These are phyloP conservation scores for Ectemnius continuus DNA, from an alignment of 2,888 invertebrate species.

Conservation along the genomic window DNA sequence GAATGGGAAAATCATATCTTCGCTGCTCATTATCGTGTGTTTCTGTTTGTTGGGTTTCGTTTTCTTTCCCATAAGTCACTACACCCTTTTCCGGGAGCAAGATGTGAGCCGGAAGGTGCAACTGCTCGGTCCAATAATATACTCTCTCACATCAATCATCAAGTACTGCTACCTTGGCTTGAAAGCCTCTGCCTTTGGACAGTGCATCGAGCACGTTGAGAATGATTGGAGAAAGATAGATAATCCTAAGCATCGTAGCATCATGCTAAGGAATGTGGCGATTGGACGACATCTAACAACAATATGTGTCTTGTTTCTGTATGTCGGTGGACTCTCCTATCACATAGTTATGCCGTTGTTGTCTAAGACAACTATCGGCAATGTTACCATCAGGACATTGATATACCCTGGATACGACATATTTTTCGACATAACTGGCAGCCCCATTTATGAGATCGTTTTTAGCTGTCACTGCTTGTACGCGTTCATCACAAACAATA, in stretches of 20 bases:
- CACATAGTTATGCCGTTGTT: conserved; percentile 40
- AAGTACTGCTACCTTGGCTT: conserved; percentile 41
- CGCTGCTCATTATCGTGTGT: conserved; percentile 11
- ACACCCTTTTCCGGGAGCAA: conserved; percentile 14
- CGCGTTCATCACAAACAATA: conserved; percentile 39
- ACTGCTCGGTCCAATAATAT: conserved; percentile 56
- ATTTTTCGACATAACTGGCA: conserved; percentile 42
- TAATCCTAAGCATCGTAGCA: conserved; percentile 22
- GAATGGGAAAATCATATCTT: neutral
- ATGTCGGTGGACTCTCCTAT: conserved; percentile 48
- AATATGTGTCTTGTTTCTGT: conserved; percentile 47
- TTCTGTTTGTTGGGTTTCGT: conserved; percentile 25
- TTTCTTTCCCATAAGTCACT: conserved; percentile 38
- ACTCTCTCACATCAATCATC: conserved; percentile 35
- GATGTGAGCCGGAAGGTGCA: conserved; percentile 44
- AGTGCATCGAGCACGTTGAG: conserved; percentile 55
- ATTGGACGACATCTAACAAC: conserved; percentile 51
- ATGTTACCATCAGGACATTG: conserved; percentile 45
- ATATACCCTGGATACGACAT: conserved; percentile 53
- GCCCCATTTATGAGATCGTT: conserved; percentile 56
- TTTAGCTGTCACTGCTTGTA: conserved; percentile 46
- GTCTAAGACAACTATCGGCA: conserved; percentile 30
- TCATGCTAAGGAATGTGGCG: conserved; percentile 41
- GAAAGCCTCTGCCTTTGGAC: conserved; percentile 4
- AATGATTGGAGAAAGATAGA: conserved; percentile 52